phyloP scores from a whole-genome alignment of 2,888 invertebrate species.

The Agrotis clavis region DNA sequence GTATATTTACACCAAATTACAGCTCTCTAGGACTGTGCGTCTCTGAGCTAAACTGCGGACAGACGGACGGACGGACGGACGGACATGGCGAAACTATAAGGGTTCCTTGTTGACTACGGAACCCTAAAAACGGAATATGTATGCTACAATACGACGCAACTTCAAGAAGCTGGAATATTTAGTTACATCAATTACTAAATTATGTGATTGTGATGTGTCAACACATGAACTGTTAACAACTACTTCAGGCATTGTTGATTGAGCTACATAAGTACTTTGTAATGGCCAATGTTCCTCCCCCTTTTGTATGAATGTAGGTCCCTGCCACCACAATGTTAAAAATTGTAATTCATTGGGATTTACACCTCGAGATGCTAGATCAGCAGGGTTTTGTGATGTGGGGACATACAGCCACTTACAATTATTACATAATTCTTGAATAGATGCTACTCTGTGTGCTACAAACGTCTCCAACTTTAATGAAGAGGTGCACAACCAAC shows the following conservation, averaged over 20 bases:
- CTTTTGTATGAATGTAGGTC: conserved; percentile 11
- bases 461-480: conserved; percentile 8
- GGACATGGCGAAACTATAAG: too few species aligned
- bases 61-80: too few species aligned
- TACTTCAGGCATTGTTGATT: neutral
- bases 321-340: conserved; percentile 26
- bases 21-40: too few species aligned
- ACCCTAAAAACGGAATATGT: neutral
- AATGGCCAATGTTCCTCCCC: conserved; percentile 22
- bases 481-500: conserved; percentile 24
- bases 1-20: too few species aligned
- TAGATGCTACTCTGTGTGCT: conserved; percentile 6
- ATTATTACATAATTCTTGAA: conserved; percentile 13
- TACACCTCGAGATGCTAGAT: conserved; percentile 26
- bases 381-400: conserved; percentile 18
- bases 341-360: conserved; percentile 3
- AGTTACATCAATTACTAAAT: conserved; percentile 1
- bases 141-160: conserved; percentile 8
- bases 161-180: neutral
- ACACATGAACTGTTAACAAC: too few species aligned
- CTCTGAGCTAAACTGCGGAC: too few species aligned
- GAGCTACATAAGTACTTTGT: neutral
- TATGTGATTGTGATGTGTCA: neutral
- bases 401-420: conserved; percentile 23
- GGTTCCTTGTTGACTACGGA: too few species aligned